Evolutionary conservation across 2,888 invertebrate genomes (phyloP), one percentile per base, ranked within the genome.

Genomic region (Cephus pygmeus): DNA sequence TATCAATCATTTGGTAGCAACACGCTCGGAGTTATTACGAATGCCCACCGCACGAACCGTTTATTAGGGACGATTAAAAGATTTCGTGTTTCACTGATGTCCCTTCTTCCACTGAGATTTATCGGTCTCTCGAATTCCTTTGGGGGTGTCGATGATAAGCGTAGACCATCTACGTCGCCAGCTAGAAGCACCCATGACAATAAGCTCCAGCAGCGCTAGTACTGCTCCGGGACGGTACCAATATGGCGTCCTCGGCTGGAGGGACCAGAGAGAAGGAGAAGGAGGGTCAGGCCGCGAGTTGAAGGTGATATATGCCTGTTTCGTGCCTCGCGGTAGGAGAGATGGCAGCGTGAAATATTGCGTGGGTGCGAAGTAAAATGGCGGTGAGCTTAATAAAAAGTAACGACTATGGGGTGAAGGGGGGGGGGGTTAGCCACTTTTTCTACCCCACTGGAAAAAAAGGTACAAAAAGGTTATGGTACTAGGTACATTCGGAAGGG

Each of bases 1-100:
- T 91, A 91, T 91, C 90, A 91, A 91, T 91, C 91, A 91, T 89
- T 88, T 88, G 88, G 89, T 90, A 90, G 90, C 89, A 82, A 81
- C 86, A 84, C 73, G 80, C 79, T 81, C 80, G 80, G 77, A 81
- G 83, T 85, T 85, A 81, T 85, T 86, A 85, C 84, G 80, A 81
- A 83, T 85, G 85, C 81, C 56, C 56, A 23, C 6, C 23, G 23
- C 23, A 23, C 23, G 56, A 86, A 83, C 87, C 90, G 91, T 87
- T 90, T 90, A 91, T 91, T 90, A 90, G 87, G 86, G 82, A 87
- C 89, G 91, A 91, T 91, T 90, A 90, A 91, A 90, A 89, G 88
- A 91, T 91, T 91, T 89, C 88, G 86, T 77, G 4, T 73, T 74
- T 34, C 12, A 33, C 34, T 35, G 15, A n/a, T 34, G 23, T 68